A percentile compares a stretch with the other conserved stretches of the same genome.
phyloP scores from a whole-genome alignment of 2,113 vertebrate genomes.

The Chaenocephalus aceratus region DNA sequence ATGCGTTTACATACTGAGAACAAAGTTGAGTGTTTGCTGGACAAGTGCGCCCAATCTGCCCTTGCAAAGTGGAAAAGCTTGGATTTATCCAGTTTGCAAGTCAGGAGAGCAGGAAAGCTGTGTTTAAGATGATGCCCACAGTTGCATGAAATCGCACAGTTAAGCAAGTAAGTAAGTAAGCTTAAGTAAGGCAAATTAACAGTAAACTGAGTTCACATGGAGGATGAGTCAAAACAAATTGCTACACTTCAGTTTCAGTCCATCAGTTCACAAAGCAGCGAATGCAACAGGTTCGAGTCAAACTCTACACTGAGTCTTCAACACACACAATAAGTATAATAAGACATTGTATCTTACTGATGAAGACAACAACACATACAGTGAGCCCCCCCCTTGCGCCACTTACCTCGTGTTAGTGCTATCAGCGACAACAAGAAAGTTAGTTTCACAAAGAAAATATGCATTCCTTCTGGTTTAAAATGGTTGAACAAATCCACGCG shows the following conservation, averaged over 20 bases:
- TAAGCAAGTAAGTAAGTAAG: neutral
- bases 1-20: constrained; percentile 47
- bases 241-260: neutral
- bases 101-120: neutral
- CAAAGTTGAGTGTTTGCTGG: constrained; percentile 30
- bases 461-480: constrained; percentile 84
- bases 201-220: neutral
- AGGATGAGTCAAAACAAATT: neutral
- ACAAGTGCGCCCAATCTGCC: constrained; percentile 42
- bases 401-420: constrained; percentile 80
- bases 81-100: neutral
- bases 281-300: constrained; percentile 19
- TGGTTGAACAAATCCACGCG: constrained; percentile 75
- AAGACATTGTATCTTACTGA: neutral
- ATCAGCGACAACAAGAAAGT: constrained; percentile 80
- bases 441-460: constrained; percentile 81
- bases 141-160: neutral
- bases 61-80: neutral
- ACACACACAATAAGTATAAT: neutral
- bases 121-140: neutral
- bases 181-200: neutral
- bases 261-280: neutral
- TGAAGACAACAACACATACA: neutral
- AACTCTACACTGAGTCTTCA: neutral
- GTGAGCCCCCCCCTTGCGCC: neutral